Evolutionary conservation across 1,140 invertebrate species (phyloP).

Genomic region (Drosophila virilis): DNA sequence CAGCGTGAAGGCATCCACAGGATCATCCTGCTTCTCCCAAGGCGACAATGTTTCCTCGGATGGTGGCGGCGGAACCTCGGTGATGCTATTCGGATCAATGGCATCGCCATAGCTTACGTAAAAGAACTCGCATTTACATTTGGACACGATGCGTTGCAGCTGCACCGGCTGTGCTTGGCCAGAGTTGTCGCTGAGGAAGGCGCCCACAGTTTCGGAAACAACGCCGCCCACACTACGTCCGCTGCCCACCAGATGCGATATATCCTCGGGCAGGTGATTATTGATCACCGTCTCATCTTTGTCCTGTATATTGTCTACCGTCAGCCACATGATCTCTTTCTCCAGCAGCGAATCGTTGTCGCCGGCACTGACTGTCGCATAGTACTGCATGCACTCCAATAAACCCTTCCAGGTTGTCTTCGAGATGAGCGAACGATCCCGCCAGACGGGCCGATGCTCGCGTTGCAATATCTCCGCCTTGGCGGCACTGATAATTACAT

Average conservation of each 20-base stretch:
- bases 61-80: slow-evolving; percentile 88
- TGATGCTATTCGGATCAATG: slow-evolving; percentile 88
- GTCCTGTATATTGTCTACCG: slow-evolving; percentile 95
- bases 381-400: slow-evolving; percentile 99
- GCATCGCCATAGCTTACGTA: slow-evolving; percentile 97
- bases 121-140: slow-evolving; percentile 99
- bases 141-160: slow-evolving; percentile 97
- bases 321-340: slow-evolving; percentile 98
- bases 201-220: slow-evolving; percentile 95
- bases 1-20: slow-evolving; percentile 98
- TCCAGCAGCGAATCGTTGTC: slow-evolving; percentile 89
- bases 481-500: slow-evolving; percentile 97
- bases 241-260: slow-evolving; percentile 95
- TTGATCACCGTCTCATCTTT: slow-evolving; percentile 93
- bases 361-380: slow-evolving; percentile 96
- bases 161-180: slow-evolving; percentile 85
- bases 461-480: slow-evolving; percentile 97
- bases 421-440: slow-evolving; percentile 93
- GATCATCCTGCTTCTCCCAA: slow-evolving; percentile 92
- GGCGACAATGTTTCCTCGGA: slow-evolving; percentile 88
- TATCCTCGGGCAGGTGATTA: slow-evolving; percentile 91
- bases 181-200: slow-evolving; percentile 86
- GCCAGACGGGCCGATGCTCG: slow-evolving; percentile 96
- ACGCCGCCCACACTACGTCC: slow-evolving; percentile 98
- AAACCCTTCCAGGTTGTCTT: slow-evolving; percentile 98